Evolutionary conservation across 2,888 invertebrate genomes (phyloP).

Genomic region (Eristalis pertinax): DNA sequence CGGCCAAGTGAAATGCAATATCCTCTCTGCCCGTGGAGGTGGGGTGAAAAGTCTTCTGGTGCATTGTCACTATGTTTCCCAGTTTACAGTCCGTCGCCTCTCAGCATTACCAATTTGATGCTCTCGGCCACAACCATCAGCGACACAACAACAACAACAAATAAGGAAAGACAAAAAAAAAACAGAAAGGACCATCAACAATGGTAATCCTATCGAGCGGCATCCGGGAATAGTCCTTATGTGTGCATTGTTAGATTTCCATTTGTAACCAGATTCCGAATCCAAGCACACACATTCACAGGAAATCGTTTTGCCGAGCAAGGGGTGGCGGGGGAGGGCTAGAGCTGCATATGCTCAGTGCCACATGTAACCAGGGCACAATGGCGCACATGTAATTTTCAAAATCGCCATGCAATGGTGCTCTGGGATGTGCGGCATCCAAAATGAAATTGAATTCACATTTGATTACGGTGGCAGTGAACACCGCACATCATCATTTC

Average conservation of each 20-base stretch:
- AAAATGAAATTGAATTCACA: constrained; percentile 69
- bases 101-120: neutral
- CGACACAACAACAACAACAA: neutral
- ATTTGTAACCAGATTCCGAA: constrained; percentile 54
- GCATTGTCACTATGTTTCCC: constrained; percentile 28
- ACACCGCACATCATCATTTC: constrained; percentile 50
- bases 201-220: constrained; percentile 1
- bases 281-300: neutral
- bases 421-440: constrained; percentile 53
- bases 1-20: constrained; percentile 55
- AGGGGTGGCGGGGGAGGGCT: constrained; percentile 1
- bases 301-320: neutral
- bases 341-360: constrained; percentile 11
- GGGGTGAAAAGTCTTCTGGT: neutral
- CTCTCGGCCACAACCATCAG: neutral
- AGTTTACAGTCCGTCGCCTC: neutral
- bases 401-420: constrained; percentile 70
- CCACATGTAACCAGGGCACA: constrained; percentile 57
- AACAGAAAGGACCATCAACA: neutral
- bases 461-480: constrained; percentile 58
- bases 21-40: constrained; percentile 33
- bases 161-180: neutral
- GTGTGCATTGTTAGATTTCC: constrained; percentile 54
- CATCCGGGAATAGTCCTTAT: neutral
- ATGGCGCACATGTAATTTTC: constrained; percentile 71